Evolutionary conservation across 2,113 vertebrate genomes (phyloP).

Genomic region (Bos taurus): ARS-UCD2.0 NC_037356.1:32077501-32078000

Average conservation of each 20-base stretch:
- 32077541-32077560: constrained; percentile 18
- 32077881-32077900: constrained; percentile 57
- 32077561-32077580: constrained; percentile 9
- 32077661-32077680: background rate
- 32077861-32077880: constrained; percentile 50
- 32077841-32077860: constrained; percentile 55
- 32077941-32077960: constrained; percentile 72
- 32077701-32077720: constrained; percentile 45
- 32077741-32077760: constrained; percentile 71
- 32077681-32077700: constrained; percentile 38
- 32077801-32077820: constrained; percentile 75
- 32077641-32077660: background rate
- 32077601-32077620: background rate
- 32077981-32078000: constrained; percentile 49
- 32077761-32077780: constrained; percentile 60
- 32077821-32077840: constrained; percentile 72
- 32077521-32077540: background rate
- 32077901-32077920: constrained; percentile 33
- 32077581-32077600: constrained; percentile 21
- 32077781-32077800: constrained; percentile 65
- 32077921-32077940: constrained; percentile 60
- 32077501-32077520: background rate
- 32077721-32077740: constrained; percentile 68
- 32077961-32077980: constrained; percentile 67
- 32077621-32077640: background rate